Conservation (phyloP, 1,140 invertebrate species). For the Triops cancriformis region DNA sequence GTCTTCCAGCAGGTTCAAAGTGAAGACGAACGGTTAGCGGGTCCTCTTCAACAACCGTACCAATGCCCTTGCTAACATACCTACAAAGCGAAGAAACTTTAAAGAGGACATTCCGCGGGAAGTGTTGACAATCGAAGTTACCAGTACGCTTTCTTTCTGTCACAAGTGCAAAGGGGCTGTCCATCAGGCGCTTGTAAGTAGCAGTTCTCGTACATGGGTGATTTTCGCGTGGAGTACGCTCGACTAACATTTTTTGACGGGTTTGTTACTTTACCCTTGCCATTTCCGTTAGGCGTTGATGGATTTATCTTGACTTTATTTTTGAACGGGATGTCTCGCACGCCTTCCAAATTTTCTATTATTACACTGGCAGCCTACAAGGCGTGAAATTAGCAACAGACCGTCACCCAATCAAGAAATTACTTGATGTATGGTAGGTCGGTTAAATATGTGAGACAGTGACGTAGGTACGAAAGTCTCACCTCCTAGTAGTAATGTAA, state of each 20-base stretch:
- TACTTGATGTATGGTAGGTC: background rate
- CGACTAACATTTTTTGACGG: background rate
- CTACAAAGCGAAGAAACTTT: constrained; percentile 34
- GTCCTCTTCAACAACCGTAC: constrained; percentile 51
- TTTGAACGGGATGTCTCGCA: constrained; percentile 4
- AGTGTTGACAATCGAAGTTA: constrained; percentile 38
- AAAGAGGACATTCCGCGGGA: constrained; percentile 3
- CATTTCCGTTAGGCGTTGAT: background rate
- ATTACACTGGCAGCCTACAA: constrained; percentile 20
- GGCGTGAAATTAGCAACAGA: background rate
- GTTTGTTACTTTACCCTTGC: background rate
- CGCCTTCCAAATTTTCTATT: background rate
- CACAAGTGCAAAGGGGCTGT: constrained; percentile 67
- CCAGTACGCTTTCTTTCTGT: constrained; percentile 72
- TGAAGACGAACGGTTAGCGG: constrained; percentile 63
- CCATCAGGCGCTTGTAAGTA: constrained; percentile 68
- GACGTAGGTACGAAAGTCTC: constrained; percentile 27
- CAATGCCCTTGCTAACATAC: constrained; percentile 58
- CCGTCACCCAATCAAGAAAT: constrained; percentile 7
- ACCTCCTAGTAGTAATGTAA: constrained; percentile 29
- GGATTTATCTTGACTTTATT: background rate
- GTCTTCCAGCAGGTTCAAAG: constrained; percentile 72
- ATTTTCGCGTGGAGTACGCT: constrained; percentile 45
- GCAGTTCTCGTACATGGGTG: constrained; percentile 71
- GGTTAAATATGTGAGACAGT: background rate